Conservation (phyloP, 2,888 invertebrate genomes). For the Papilio protenor region DNA sequence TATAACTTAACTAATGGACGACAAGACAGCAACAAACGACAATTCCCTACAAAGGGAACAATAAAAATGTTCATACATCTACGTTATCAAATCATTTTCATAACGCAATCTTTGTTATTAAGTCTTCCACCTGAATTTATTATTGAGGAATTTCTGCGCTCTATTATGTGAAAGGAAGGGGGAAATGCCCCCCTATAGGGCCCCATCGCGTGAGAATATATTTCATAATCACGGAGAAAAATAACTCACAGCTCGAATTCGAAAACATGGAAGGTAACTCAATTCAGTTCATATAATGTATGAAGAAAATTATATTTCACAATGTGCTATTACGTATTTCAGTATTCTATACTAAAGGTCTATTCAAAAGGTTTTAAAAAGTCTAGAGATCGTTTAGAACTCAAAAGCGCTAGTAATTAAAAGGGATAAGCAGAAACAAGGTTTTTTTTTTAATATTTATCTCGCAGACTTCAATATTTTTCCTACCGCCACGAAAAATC, state of each 20-base stretch:
- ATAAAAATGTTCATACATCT: slow-evolving; percentile 46
- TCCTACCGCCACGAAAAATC: no score
- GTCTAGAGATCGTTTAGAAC: not conserved
- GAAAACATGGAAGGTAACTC: slow-evolving; percentile 19
- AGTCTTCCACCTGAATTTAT: slow-evolving; percentile 41
- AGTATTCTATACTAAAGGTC: not conserved
- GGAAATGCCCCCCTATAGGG: not conserved
- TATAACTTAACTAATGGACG: not conserved
- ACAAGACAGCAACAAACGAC: slow-evolving; percentile 21
- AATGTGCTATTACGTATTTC: not conserved
- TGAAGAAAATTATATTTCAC: not conserved
- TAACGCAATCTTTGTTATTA: slow-evolving; percentile 40
- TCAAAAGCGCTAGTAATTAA: not conserved
- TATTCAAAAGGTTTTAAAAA: not conserved
- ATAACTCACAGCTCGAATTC: slow-evolving; percentile 13
- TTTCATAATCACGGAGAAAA: slow-evolving; percentile 33
- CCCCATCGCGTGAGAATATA: slow-evolving; percentile 24
- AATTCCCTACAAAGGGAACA: slow-evolving; percentile 19
- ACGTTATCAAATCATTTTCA: slow-evolving; percentile 39
- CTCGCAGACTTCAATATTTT: no score
- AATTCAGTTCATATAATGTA: slow-evolving; percentile 6
- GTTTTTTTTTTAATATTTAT: no score
- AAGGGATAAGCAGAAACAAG: not conserved
- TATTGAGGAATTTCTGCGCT: slow-evolving; percentile 36
- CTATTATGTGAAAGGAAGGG: slow-evolving; percentile 27